Base-by-base conservation (phyloP, 2,888 invertebrate genomes). In the Scrobipalpa costella region DNA sequence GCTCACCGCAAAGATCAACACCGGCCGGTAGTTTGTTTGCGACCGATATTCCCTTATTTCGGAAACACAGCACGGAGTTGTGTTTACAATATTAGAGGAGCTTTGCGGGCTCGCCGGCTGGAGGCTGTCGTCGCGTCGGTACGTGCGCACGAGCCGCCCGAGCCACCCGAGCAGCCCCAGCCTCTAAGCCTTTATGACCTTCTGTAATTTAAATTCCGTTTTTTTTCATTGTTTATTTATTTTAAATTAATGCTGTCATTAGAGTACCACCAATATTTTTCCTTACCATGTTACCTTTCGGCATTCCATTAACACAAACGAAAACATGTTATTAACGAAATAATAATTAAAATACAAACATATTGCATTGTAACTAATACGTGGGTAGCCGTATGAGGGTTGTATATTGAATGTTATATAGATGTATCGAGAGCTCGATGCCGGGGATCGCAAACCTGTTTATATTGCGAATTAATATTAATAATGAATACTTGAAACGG, bases 401-500 rank as follows among this genome's bases (percentile, higher is more conserved):
- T 21, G 50, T 55, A 15, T 33, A n/a, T 36, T 57, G 49, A 8
- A 38, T 47, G 1, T 57, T 19, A 57, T 34, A 38, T 34, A 59
- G 68, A 67, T 61, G 70, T 69, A 71, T 66, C 68, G 73, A 72
- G 76, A 71, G 67, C 68, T 70, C 71, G 40, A 44, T 71, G 68
- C 73, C 72, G 68, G 68, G 73, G 73, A 75, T 75, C 74, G 75
- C 72, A 75, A 86, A 88, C 88, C 84, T 77, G 87, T 88, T 87
- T 83, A 80, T 83, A 83, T 84, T 80, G 84, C 79, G 80, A 85
- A 85, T 88, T 87, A 87, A 87, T 88, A 85, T 85, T 85, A 86
- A 87, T 86, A 87, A 85, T 84, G 86, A 86, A 85, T 84, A 85
- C 83, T 85, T 83, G 83, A 86, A 87, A 84, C 85, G 79, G 79